Evolutionary conservation across 2,888 invertebrate genomes (phyloP).

Genomic region (Sisyra nigra): DNA sequence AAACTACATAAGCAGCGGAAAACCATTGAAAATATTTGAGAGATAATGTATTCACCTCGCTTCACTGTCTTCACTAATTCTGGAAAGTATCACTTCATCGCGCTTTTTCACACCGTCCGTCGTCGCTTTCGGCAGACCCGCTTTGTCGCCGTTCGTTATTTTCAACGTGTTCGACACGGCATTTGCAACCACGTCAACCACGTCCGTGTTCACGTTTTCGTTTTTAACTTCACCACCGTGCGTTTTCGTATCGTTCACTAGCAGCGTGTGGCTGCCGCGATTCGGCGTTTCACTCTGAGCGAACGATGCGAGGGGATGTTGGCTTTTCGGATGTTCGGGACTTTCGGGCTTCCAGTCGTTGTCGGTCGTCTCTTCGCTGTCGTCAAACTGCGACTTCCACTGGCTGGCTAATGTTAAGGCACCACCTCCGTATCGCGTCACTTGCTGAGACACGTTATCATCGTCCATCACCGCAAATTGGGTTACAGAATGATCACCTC

Average conservation of each 20-base stretch:
- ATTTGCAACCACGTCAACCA: slow-evolving; percentile 1
- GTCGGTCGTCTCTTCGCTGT: slow-evolving; percentile 87
- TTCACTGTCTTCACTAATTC: slow-evolving; percentile 6
- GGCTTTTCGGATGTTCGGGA: slow-evolving; percentile 32
- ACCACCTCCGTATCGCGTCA: slow-evolving; percentile 80
- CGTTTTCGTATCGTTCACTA: slow-evolving; percentile 1
- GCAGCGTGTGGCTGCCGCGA: slow-evolving; percentile 6
- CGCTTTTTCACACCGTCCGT: background rate
- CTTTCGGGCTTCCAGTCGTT: slow-evolving; percentile 87
- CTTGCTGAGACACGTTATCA: slow-evolving; percentile 84
- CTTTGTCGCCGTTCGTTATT: background rate
- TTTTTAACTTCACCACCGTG: background rate
- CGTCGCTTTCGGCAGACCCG: background rate
- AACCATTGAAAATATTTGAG: too few species aligned
- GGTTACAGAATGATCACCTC: slow-evolving; percentile 68
- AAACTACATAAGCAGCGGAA: too few species aligned
- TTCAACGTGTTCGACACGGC: background rate
- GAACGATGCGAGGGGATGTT: slow-evolving; percentile 7
- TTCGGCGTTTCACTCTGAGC: slow-evolving; percentile 7
- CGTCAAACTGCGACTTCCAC: slow-evolving; percentile 94
- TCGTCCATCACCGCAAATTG: slow-evolving; percentile 89
- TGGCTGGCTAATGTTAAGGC: slow-evolving; percentile 82
- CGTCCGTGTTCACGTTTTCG: background rate
- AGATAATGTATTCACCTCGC: slow-evolving; percentile 4
- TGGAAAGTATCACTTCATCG: background rate